A percentile compares a stretch with the other conserved stretches of the same genome.
These are phyloP conservation scores for Pagrus major DNA, from an alignment of 2,113 vertebrate species.

Conservation along the genomic window DNA sequence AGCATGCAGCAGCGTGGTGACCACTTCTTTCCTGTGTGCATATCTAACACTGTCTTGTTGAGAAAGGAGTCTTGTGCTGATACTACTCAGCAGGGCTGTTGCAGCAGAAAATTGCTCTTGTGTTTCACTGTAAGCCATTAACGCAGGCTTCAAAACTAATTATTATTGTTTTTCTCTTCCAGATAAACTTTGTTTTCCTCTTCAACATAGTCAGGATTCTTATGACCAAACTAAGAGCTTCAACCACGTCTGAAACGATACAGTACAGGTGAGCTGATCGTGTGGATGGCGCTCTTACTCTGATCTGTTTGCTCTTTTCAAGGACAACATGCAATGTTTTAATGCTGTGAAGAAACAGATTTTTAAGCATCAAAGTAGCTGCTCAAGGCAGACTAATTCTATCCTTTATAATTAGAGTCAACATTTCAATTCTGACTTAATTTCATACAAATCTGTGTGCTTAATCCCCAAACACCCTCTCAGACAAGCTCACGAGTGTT, in stretches of 20 bases:
- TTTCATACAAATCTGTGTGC: conserved; percentile 11
- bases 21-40: conserved; percentile 3
- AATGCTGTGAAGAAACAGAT: background rate
- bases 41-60: background rate
- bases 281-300: background rate
- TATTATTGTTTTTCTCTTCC: conserved; percentile 36
- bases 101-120: conserved; percentile 10
- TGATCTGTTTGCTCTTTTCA: background rate
- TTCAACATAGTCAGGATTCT: conserved; percentile 99
- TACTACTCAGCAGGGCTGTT: conserved; percentile 22
- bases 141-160: conserved; percentile 3
- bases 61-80: conserved; percentile 8
- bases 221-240: conserved; percentile 97
- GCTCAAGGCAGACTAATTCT: background rate
- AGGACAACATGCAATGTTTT: background rate
- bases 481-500: background rate
- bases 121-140: conserved; percentile 3
- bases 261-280: conserved; percentile 91
- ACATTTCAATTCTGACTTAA: background rate
- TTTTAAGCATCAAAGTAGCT: background rate
- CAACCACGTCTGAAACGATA: conserved; percentile 97
- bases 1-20: background rate
- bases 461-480: background rate
- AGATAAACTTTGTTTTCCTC: conserved; percentile 99
- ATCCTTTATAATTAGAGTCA: background rate